phyloP scores from a whole-genome alignment of 2,113 vertebrate species.

The Sturnus vulgaris region DNA sequence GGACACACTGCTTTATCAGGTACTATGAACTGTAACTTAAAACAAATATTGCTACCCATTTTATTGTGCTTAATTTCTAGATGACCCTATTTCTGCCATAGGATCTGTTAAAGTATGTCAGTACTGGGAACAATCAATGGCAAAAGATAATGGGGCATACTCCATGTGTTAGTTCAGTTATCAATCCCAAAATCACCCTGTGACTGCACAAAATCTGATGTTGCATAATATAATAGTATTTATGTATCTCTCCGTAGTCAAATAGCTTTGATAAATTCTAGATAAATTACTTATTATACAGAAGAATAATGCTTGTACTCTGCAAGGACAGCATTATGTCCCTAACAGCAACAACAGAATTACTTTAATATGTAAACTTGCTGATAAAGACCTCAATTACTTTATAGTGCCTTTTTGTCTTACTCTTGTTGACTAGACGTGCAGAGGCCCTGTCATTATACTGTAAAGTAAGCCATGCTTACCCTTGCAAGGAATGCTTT shows the following conservation, averaged over 20 bases:
- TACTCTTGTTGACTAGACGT: not conserved
- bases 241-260: not conserved
- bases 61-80: not conserved
- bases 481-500: not conserved
- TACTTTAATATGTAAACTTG: not conserved
- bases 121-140: not conserved
- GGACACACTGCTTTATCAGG: constrained; percentile 87
- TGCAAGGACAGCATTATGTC: not conserved
- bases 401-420: not conserved
- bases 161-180: not conserved
- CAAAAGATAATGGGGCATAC: not conserved
- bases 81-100: not conserved
- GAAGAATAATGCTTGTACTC: not conserved
- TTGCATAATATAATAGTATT: not conserved
- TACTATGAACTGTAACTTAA: constrained; percentile 3
- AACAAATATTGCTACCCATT: not conserved
- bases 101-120: not conserved
- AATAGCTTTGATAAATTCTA: not conserved
- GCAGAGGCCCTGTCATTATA: not conserved
- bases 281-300: not conserved
- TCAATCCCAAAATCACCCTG: not conserved
- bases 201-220: not conserved
- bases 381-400: not conserved
- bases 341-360: not conserved
- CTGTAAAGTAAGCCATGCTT: not conserved